A percentile compares a stretch with the other conserved stretches of the same genome.
Evolutionary conservation across 2,797 vertebrate species (phyloP).

Genomic region (Enteromius thamalakanensis): DNA sequence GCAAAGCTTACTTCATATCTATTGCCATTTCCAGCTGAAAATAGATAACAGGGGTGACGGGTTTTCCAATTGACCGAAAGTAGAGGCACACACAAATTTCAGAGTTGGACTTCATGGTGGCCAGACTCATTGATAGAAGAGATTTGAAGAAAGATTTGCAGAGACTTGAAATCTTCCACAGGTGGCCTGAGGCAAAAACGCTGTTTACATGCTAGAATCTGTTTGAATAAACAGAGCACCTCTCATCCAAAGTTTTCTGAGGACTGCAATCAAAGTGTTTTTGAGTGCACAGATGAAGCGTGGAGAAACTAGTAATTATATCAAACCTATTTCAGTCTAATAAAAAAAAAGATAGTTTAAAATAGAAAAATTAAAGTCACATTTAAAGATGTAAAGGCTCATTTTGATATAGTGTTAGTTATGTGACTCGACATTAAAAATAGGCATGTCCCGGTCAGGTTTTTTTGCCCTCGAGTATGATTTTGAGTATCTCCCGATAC

Average conservation of each 20-base stretch:
- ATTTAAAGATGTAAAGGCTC: not conserved
- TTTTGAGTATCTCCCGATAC: too few species aligned
- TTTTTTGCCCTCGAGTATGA: too few species aligned
- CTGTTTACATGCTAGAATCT: not conserved
- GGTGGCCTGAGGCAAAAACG: not conserved
- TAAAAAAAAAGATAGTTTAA: not conserved
- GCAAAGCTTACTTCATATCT: constrained; percentile 37
- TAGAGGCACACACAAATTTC: constrained; percentile 13
- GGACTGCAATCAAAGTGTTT: not conserved
- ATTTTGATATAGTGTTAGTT: not conserved
- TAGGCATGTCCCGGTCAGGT: too few species aligned
- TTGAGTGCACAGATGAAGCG: not conserved
- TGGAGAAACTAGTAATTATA: not conserved
- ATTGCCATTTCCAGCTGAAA: constrained; percentile 10
- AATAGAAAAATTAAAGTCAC: not conserved
- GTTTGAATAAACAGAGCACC: not conserved
- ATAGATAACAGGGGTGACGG: constrained; percentile 24
- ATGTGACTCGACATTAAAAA: not conserved
- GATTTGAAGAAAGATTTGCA: constrained; percentile 12
- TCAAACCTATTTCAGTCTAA: not conserved
- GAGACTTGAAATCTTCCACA: not conserved
- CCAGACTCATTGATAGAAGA: constrained; percentile 3
- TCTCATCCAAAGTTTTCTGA: not conserved
- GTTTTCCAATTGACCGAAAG: constrained; percentile 24
- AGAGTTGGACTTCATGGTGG: constrained; percentile 2